Conservation (phyloP, 2,113 vertebrate species). For the Vulpes vulpes region DNA sequence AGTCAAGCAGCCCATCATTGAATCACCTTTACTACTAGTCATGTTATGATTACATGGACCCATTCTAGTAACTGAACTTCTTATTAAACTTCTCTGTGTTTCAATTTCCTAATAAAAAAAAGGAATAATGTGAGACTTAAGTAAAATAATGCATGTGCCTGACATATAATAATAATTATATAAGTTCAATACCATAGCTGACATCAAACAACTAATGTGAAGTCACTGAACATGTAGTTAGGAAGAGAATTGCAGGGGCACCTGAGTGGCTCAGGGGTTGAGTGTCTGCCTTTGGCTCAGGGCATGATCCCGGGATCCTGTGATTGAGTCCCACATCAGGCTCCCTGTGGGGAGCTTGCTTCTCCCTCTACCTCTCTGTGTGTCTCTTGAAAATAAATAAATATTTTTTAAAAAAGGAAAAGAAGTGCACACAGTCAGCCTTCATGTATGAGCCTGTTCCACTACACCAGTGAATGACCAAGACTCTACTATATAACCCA, state of each 20-base stretch:
- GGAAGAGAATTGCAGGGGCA: not conserved
- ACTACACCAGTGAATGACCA: not conserved
- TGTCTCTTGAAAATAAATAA: too few species aligned
- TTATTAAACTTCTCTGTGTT: conserved; percentile 37
- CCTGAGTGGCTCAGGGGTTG: too few species aligned
- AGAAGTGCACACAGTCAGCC: not conserved
- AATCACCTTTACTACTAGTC: not conserved
- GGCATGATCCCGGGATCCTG: too few species aligned
- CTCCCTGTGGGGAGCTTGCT: too few species aligned
- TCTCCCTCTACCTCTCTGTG: too few species aligned
- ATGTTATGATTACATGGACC: not conserved
- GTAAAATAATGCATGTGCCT: not conserved
- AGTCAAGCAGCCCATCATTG: not conserved
- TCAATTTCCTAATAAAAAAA: conserved; percentile 11
- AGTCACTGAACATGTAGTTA: conserved; percentile 18
- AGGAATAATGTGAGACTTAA: not conserved
- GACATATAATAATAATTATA: not conserved
- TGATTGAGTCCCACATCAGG: too few species aligned
- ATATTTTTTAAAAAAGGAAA: not conserved
- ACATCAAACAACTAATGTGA: conserved; percentile 35
- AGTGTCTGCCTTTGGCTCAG: too few species aligned
- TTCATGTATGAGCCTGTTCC: not conserved
- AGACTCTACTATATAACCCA: not conserved
- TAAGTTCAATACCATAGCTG: conserved; percentile 3
- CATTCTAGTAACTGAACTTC: conserved; percentile 40